These are phyloP conservation scores for Platycercus adscitus DNA, from an alignment of 2,113 vertebrate species.

Conservation along the genomic window DNA sequence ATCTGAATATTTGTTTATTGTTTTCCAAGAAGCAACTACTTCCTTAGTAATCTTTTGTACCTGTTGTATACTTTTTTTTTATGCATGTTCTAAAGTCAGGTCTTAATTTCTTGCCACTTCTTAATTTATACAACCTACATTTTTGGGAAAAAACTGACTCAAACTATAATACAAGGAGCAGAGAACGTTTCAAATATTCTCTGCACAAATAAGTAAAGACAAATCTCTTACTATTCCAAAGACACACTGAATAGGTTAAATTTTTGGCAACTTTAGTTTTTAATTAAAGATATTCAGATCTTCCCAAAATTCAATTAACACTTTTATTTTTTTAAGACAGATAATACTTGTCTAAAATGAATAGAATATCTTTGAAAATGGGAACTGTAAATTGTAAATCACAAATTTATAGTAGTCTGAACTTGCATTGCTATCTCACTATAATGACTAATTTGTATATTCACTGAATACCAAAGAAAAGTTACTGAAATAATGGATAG, in stretches of 20 bases:
- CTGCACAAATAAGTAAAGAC: neutral
- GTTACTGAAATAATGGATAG: neutral
- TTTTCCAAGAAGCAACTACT: neutral
- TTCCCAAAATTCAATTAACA: neutral
- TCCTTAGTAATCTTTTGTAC: neutral
- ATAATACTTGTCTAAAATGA: neutral
- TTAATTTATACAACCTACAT: neutral
- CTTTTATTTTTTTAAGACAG: neutral
- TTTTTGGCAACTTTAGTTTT: neutral
- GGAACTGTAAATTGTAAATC: neutral
- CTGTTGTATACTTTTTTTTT: neutral
- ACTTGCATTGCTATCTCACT: neutral
- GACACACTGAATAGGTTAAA: neutral
- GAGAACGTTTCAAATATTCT: neutral
- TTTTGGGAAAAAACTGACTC: neutral
- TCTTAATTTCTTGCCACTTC: neutral
- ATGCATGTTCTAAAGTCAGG: neutral
- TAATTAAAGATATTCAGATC: neutral
- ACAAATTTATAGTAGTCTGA: neutral
- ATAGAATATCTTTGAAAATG: neutral
- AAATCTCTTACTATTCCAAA: neutral
- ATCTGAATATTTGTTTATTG: neutral
- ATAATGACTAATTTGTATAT: neutral
- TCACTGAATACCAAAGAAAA: neutral
- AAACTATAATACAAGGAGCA: neutral